Percentiles rank a stretch among this genome's conserved stretches.
These are phyloP conservation scores for Brenthis ino DNA, from an alignment of 2,888 invertebrate species.

Conservation along the genomic window DNA sequence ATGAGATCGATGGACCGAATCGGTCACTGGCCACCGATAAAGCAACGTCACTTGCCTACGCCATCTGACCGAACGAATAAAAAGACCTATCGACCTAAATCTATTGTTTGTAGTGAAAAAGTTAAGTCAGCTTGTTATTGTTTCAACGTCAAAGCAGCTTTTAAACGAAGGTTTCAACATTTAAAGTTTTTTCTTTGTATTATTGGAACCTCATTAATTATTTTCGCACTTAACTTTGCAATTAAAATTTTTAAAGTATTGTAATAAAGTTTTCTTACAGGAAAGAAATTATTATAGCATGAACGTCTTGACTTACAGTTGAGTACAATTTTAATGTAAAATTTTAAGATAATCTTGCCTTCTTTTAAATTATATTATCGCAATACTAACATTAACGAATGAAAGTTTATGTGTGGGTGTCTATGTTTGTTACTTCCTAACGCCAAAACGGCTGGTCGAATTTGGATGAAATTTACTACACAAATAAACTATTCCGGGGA, in stretches of 20 bases:
- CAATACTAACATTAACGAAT: too few species aligned
- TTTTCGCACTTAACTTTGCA: slow-evolving; percentile 17
- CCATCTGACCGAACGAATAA: slow-evolving; percentile 40
- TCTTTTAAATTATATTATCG: too few species aligned
- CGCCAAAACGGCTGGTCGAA: too few species aligned
- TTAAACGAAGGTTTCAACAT: slow-evolving; percentile 27
- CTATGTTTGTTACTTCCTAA: too few species aligned
- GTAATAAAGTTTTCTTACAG: slow-evolving; percentile 4
- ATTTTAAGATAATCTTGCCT: not conserved
- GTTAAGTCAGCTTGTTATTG: slow-evolving; percentile 36
- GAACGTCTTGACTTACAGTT: not conserved
- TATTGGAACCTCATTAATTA: slow-evolving; percentile 22
- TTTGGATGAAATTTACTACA: too few species aligned
- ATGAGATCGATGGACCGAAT: slow-evolving; percentile 44
- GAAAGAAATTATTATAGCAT: not conserved
- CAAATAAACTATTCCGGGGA: too few species aligned
- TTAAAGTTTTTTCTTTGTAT: slow-evolving; percentile 23
- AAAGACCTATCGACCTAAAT: slow-evolving; percentile 39
- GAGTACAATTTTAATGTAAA: not conserved
- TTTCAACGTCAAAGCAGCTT: slow-evolving; percentile 33
- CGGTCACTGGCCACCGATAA: slow-evolving; percentile 42
- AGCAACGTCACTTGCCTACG: slow-evolving; percentile 43
- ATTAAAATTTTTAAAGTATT: slow-evolving; percentile 1
- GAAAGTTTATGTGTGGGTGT: too few species aligned
- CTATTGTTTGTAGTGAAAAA: slow-evolving; percentile 38